Evolutionary conservation across 2,113 vertebrate genomes (phyloP).

Genomic region (Pelmatolapia mariae): DNA sequence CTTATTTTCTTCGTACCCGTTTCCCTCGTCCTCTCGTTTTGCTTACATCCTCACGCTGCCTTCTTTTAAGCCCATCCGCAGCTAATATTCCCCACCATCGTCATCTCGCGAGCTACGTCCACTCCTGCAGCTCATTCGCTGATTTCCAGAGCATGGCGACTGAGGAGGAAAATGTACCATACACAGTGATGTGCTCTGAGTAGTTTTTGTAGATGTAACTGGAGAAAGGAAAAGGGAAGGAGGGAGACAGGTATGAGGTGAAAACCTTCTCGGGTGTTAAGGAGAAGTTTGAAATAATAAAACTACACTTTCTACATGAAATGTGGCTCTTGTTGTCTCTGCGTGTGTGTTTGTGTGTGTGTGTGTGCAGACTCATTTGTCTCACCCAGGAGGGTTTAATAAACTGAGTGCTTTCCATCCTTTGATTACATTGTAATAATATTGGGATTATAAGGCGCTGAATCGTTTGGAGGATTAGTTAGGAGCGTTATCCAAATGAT

Average conservation of each 20-base stretch:
- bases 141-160: background rate
- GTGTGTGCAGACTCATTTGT: background rate
- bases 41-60: background rate
- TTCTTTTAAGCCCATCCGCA: background rate
- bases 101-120: background rate
- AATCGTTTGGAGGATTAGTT: background rate
- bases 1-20: conserved; percentile 44
- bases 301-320: conserved; percentile 65
- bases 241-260: conserved; percentile 27
- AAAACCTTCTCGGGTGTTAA: conserved; percentile 29
- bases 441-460: background rate
- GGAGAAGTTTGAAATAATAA: conserved; percentile 66
- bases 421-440: background rate
- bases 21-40: conserved; percentile 33
- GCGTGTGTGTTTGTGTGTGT: background rate
- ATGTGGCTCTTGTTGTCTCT: conserved; percentile 4
- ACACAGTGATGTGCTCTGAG: background rate
- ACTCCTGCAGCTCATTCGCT: background rate
- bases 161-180: background rate
- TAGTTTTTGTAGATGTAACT: background rate
- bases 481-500: background rate
- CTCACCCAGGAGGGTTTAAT: background rate
- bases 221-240: background rate
- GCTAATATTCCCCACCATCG: background rate
- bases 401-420: background rate